Base-by-base conservation (phyloP, 2,113 vertebrate species). In the Nerophis lumbriciformis region DNA sequence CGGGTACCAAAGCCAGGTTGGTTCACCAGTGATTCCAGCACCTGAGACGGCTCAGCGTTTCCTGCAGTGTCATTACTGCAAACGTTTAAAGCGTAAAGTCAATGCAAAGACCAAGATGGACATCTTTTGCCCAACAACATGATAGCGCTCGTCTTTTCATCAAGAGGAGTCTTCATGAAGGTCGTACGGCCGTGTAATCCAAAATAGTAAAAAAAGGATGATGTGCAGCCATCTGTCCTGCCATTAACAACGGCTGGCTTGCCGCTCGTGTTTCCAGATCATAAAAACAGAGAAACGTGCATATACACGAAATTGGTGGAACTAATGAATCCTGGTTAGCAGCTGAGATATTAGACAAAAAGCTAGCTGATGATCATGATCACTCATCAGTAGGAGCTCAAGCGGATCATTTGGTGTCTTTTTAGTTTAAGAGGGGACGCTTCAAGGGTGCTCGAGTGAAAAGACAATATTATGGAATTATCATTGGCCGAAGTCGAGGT, bases 1-100 rank as follows among this genome's bases (percentile, higher is more conserved):
- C 95, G 94, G 1, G 93, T 99, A 12, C 97, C 97, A 67, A 98
- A 96, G 19, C 95, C 97, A 5, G 97, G 97, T 12, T 90, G 87
- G 65, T 85, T 83, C 57, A 94, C 88, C 73, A 99, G 88, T 4
- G 93, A 91, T 0, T 92, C 89, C 61, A 92, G 79, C 77, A 98
- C 92, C 4, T 59, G 82, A 65, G 88, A 86, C 71, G 91, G 94
- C 61, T 90, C 79, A 1, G 8, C 7, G 21, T 94, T 91, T 59
- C 88, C 89, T 1, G 91, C 90, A 16, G 83, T 86, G 16, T 99
- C 97, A 0, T 96, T 94, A 83, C 95, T 98, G 78, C 6, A 66
- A 77, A 65, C 12, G 4, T 45, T 11, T 45, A 45, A 45, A 45
- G 53, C 35, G 28, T n/a, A 54, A 54, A 54, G 16, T 39, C 53